Conservation (phyloP, 2,797 vertebrate species). For the Avahi laniger region DNA sequence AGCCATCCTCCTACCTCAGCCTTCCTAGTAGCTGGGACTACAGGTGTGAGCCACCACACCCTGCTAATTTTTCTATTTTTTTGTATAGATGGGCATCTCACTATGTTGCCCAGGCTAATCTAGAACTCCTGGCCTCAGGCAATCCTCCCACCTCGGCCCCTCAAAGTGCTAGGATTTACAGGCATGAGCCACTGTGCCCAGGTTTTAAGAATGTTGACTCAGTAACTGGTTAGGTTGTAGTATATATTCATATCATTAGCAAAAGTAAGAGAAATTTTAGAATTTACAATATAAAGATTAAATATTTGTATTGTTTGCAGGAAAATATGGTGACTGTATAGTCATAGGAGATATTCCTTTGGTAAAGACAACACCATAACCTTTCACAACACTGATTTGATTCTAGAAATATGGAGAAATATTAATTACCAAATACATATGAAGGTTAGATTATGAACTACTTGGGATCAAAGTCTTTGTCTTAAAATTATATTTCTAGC, state of each 20-base stretch:
- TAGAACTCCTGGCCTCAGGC: too few relatives aligned
- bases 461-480: neutral
- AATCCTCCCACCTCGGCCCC: too few relatives aligned
- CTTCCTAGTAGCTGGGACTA: too few relatives aligned
- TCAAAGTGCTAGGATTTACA: too few relatives aligned
- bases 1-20: too few relatives aligned
- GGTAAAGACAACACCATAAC: neutral
- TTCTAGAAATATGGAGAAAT: conserved; percentile 41
- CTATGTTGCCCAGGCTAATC: too few relatives aligned
- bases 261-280: conserved; percentile 2
- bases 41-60: too few relatives aligned
- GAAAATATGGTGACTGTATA: neutral
- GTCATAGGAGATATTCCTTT: neutral
- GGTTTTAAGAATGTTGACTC: conserved; percentile 4
- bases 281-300: neutral
- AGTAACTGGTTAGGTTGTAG: neutral
- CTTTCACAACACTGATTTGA: conserved; percentile 9
- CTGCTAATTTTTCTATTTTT: neutral
- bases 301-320: neutral
- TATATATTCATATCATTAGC: neutral
- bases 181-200: too few relatives aligned
- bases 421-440: neutral
- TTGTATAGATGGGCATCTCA: too few relatives aligned
- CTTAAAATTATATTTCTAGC: neutral
- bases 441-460: neutral